These are phyloP conservation scores for Drosophila yooni DNA, from an alignment of 2,888 invertebrate genomes.

Conservation along the genomic window DNA sequence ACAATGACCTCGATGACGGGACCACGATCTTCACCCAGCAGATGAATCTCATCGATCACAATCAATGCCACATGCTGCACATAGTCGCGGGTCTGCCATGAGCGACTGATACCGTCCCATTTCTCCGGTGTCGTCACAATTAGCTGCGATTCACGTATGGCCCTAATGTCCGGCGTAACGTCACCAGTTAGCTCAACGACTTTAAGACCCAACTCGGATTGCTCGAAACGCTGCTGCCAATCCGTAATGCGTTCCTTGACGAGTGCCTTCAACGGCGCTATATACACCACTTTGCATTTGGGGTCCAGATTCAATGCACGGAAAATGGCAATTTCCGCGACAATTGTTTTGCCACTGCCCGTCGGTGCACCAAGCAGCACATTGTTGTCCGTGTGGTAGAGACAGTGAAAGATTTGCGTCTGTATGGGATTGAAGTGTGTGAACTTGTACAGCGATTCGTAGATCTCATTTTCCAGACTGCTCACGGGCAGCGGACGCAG, in stretches of 20 bases:
- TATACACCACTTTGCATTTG: conserved; percentile 95
- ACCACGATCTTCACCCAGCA: conserved; percentile 95
- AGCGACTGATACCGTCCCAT: conserved; percentile 99
- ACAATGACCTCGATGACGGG: conserved; percentile 98
- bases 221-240: conserved; percentile 94
- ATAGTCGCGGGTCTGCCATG: conserved; percentile 98
- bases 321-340: conserved; percentile 98
- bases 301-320: conserved; percentile 94
- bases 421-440: conserved; percentile 99
- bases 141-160: conserved; percentile 93
- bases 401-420: conserved; percentile 98
- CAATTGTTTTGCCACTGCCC: conserved; percentile 99
- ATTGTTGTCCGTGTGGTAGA: conserved; percentile 97
- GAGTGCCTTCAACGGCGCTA: conserved; percentile 98
- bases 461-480: conserved; percentile 91
- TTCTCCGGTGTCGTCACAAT: conserved; percentile 99
- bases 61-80: conserved; percentile 96
- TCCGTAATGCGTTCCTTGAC: conserved; percentile 98
- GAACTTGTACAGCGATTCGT: conserved; percentile 94
- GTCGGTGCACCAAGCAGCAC: conserved; percentile 93
- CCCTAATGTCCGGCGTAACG: conserved; percentile 92
- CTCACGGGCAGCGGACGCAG: conserved; percentile 95
- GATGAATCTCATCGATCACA: conserved; percentile 99
- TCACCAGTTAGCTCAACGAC: conserved; percentile 99
- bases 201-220: conserved; percentile 88